These are phyloP conservation scores for Leucania comma DNA, from an alignment of 2,888 invertebrate species.

Conservation along the genomic window DNA sequence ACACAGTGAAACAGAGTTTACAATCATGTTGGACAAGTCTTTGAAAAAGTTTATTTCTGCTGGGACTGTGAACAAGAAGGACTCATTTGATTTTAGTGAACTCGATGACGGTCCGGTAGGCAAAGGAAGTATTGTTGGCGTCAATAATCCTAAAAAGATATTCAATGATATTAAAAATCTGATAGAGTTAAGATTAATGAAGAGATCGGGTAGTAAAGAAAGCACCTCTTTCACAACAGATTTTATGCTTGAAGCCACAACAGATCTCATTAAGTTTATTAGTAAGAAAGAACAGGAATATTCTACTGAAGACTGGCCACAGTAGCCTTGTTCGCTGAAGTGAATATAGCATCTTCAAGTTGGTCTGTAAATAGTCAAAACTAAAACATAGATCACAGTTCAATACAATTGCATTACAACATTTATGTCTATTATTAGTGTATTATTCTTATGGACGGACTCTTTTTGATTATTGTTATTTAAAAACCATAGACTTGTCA, in stretches of 20 bases:
- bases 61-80: conserved; percentile 28
- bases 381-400: conserved; percentile 14
- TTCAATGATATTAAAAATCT: conserved; percentile 55
- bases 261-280: conserved; percentile 76
- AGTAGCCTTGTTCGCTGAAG: conserved; percentile 4
- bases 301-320: conserved; percentile 13
- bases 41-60: conserved; percentile 50
- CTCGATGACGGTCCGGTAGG: conserved; percentile 66
- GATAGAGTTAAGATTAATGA: conserved; percentile 9
- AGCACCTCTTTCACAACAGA: conserved; percentile 29
- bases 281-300: conserved; percentile 78
- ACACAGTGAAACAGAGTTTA: conserved; percentile 67
- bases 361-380: conserved; percentile 27
- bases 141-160: conserved; percentile 45
- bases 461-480: background rate
- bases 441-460: background rate
- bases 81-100: conserved; percentile 66
- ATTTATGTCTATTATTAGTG: background rate
- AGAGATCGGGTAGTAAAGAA: conserved; percentile 6
- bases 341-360: conserved; percentile 1
- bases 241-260: conserved; percentile 70
- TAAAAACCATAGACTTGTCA: background rate
- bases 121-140: conserved; percentile 57
- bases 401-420: conserved; percentile 6
- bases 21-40: conserved; percentile 64